Percentiles rank a stretch among this genome's conserved stretches.
Conservation (phyloP, 1,140 invertebrate genomes). For the Harpegnathos saltator region DNA sequence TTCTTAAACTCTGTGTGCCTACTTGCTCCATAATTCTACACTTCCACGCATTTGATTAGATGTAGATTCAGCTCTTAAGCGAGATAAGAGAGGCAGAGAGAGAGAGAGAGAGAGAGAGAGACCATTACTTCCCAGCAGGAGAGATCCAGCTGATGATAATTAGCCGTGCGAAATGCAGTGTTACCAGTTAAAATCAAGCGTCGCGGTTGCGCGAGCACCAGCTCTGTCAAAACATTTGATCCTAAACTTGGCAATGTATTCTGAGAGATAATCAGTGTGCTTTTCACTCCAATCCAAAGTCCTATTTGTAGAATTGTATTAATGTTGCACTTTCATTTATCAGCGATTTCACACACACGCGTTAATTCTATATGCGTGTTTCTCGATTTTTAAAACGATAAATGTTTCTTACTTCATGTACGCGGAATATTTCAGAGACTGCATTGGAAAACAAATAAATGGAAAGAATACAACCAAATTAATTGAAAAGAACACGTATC, state of each 20-base stretch:
- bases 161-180: slow-evolving; percentile 33
- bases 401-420: too few species aligned
- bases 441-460: too few species aligned
- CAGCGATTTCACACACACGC: too few species aligned
- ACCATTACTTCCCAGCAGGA: slow-evolving; percentile 19
- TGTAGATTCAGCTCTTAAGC: slow-evolving; percentile 40
- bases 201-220: slow-evolving; percentile 20
- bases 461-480: too few species aligned
- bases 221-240: slow-evolving; percentile 21
- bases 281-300: not conserved
- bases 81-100: too few species aligned
- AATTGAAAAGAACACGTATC: too few species aligned
- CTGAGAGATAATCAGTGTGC: not conserved
- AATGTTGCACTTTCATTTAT: too few species aligned
- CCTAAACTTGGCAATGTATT: slow-evolving; percentile 27
- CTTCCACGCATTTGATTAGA: slow-evolving; percentile 39
- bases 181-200: slow-evolving; percentile 11
- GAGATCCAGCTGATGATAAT: slow-evolving; percentile 38
- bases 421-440: too few species aligned
- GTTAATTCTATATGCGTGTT: too few species aligned
- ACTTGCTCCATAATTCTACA: slow-evolving; percentile 23
- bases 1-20: slow-evolving; percentile 26
- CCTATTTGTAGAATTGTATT: too few species aligned
- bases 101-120: too few species aligned
- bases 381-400: too few species aligned